Base-by-base conservation (phyloP, 2,113 vertebrate genomes). In the Rhabdomys dilectus region DNA sequence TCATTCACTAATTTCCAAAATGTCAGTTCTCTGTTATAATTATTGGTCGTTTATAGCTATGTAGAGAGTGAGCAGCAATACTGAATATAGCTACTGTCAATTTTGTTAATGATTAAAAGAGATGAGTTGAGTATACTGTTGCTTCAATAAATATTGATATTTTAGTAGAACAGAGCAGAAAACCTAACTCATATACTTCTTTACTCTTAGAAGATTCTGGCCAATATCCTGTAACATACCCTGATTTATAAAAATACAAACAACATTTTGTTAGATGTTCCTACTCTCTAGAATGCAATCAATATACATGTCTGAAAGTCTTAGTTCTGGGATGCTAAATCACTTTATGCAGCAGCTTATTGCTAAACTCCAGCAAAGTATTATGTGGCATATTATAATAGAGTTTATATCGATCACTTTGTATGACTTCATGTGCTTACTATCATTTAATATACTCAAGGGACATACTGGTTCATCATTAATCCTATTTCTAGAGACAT, bases 401-500 rank as follows among this genome's bases (percentile, higher is more conserved):
- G 95, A 95, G 75, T 98, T 97, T 97, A 48, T 45, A 96, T 98
- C 77, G 98, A 92, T 98, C 97, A 97, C 92, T 86, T 96, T 96
- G 21, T 60, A 97, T 98, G 89, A 98, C 96, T 98, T 98, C 91
- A 96, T 77, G 88, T 91, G 96, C 72, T 97, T 95, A 96, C 93
- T 97, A 80, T 94, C 85, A 95, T 98, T 98, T 98, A 97, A 98
- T 98, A 92, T 73, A 96, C 96, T 86, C 96, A 70, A 36, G 97
- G 97, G 98, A 98, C 92, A 87, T 93, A 81, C 6, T 95, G 86
- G 88, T 98, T 97, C 94, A 94, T 82, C 51, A 92, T 98, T 98
- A 98, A 95, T 93, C 94, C 97, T 94, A 91, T 98, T 98, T 98
- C 95, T 96, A 91, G 98, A 98, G 93, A 91, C 93, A 94, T 98